These are phyloP conservation scores for Hyppa rectilinea DNA, from an alignment of 2,888 invertebrate species.

Conservation along the genomic window DNA sequence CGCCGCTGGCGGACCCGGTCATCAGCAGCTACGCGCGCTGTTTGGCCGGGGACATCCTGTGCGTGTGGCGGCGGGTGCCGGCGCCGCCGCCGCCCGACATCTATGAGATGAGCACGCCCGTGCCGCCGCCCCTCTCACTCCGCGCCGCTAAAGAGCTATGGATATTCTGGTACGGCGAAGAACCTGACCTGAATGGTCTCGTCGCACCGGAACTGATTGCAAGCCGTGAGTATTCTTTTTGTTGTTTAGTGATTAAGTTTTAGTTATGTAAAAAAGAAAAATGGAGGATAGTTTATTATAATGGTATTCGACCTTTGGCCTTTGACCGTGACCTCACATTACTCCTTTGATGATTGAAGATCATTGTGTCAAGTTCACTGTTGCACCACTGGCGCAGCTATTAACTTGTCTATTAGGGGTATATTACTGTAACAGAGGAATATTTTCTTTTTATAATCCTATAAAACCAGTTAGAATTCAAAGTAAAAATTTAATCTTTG, in stretches of 20 bases:
- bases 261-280: neutral
- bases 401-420: neutral
- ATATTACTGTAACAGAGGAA: neutral
- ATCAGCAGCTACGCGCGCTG: slow-evolving; percentile 97
- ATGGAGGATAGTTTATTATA: neutral
- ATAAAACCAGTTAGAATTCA: neutral
- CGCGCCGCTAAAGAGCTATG: slow-evolving; percentile 98
- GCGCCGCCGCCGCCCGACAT: slow-evolving; percentile 87
- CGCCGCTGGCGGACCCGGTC: slow-evolving; percentile 97
- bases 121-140: slow-evolving; percentile 94
- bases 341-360: slow-evolving; percentile 8
- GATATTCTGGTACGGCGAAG: slow-evolving; percentile 99
- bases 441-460: slow-evolving; percentile 6
- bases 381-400: neutral
- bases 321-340: slow-evolving; percentile 11
- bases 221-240: slow-evolving; percentile 93
- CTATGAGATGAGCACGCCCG: slow-evolving; percentile 88
- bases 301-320: slow-evolving; percentile 3
- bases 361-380: slow-evolving; percentile 18
- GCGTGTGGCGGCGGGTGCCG: slow-evolving; percentile 98
- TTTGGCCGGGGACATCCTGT: slow-evolving; percentile 98
- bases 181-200: slow-evolving; percentile 96
- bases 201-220: slow-evolving; percentile 96
- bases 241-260: neutral
- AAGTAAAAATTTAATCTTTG: slow-evolving; percentile 1